Evolutionary conservation across 2,888 invertebrate species (phyloP), one percentile per base, ranked within the genome.

Genomic region (Drosophila atripex): DNA sequence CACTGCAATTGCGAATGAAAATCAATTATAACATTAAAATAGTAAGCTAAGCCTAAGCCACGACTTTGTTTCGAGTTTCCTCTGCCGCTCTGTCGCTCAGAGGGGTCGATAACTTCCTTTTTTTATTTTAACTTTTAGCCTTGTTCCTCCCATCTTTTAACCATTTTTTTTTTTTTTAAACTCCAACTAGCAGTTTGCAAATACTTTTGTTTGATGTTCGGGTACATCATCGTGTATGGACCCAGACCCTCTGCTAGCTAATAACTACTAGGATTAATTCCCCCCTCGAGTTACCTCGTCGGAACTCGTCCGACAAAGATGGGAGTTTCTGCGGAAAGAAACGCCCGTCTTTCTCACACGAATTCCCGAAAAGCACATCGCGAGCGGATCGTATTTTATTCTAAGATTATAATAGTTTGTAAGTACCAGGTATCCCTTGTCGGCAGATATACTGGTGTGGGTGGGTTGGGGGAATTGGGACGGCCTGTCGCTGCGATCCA

Each of bases 11-110:
- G 61, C 64, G 57, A 61, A 61, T 57, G 53, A 70, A 66, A 83
- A 83, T 78, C 58, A 71, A 71, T 69, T 71, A 57, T 35, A 35
- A 55, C 21, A 21, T 55, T 58, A 50, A 47, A 35, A 58, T 16
- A 25, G 52, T 58, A 50, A 52, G 51, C 30, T 64, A 55, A 61
- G 47, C 71, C 30, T 64, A 55, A 61, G 47, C 71, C 45, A 54
- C 43, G 21, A 28, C 21, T 47, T 32, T n/a, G 35, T n/a, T 18
- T 12, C 1, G 32, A 9, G 11, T 45, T n/a, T n/a, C 11, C 30
- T 14, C 8, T 9, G 5, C 39, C 38, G 8, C 28, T 5, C 12
- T 18, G n/a, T n/a, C n/a, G n/a, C n/a, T n/a, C n/a, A n/a, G n/a
- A 57, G 16, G 25, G 9, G 16, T 58, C 16, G 21, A 5, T n/a